A percentile compares a stretch with the other conserved stretches of the same genome.
phyloP scores from a whole-genome alignment of 2,888 invertebrate genomes.

The Acanthosepion esculentum region DNA sequence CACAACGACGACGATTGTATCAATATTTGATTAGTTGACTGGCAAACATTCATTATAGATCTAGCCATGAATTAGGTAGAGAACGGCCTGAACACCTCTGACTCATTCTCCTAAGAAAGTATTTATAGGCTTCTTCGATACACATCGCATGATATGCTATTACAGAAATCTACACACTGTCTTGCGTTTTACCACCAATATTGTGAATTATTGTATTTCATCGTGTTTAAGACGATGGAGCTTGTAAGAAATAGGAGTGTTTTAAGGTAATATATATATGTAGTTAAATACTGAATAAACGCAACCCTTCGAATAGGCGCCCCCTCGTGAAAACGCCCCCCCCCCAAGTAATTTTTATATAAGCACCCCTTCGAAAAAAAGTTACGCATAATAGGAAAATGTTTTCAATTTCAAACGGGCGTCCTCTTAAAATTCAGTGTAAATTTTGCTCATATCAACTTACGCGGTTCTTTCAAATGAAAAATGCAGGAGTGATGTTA shows the following conservation, averaged over 20 bases:
- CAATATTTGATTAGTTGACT: conserved; percentile 12
- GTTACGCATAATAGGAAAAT: too few relatives aligned
- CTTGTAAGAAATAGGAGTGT: not conserved
- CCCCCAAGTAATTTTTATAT: too few relatives aligned
- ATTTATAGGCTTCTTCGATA: conserved; percentile 4
- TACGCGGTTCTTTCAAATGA: too few relatives aligned
- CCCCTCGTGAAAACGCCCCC: too few relatives aligned
- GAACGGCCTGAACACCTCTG: not conserved
- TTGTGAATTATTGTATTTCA: not conserved
- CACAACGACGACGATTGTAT: not conserved
- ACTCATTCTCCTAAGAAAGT: not conserved
- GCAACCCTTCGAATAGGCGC: too few relatives aligned
- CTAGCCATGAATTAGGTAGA: not conserved
- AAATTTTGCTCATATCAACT: too few relatives aligned
- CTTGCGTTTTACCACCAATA: not conserved
- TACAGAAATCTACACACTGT: not conserved
- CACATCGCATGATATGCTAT: not conserved
- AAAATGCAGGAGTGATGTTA: too few relatives aligned
- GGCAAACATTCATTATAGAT: conserved; percentile 33
- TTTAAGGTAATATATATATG: too few relatives aligned
- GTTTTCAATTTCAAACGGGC: too few relatives aligned
- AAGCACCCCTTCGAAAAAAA: too few relatives aligned
- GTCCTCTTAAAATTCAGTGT: too few relatives aligned
- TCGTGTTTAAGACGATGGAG: not conserved
- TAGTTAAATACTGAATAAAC: too few relatives aligned